These are phyloP conservation scores for Corythoichthys haematopterus DNA, from an alignment of 2,113 vertebrate genomes.

Conservation along the genomic window DNA sequence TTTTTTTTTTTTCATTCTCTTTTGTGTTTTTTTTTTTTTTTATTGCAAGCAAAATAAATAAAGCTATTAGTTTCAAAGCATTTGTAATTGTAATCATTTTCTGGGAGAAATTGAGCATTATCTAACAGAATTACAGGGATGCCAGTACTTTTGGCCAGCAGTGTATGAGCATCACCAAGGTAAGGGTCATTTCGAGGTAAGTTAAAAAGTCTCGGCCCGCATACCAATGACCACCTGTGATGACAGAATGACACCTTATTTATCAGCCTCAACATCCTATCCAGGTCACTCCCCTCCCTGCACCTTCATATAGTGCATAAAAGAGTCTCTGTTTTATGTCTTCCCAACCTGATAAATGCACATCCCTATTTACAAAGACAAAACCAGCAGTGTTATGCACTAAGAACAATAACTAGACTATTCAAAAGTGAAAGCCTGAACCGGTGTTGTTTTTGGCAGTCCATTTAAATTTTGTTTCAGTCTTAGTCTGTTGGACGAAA, in stretches of 20 bases:
- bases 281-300: background rate
- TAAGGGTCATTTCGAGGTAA: background rate
- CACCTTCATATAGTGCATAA: background rate
- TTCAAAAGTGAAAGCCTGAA: background rate
- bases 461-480: no score
- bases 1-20: no score
- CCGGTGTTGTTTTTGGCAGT: no score
- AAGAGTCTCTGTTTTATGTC: conserved; percentile 1
- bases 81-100: no score
- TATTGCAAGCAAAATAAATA: no score
- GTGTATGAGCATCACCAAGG: background rate
- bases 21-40: no score
- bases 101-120: background rate
- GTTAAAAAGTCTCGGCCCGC: background rate
- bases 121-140: no score
- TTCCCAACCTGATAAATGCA: background rate
- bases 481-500: no score
- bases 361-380: background rate
- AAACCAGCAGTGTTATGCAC: background rate
- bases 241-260: conserved; percentile 1
- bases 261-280: background rate
- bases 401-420: background rate
- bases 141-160: no score
- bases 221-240: background rate
- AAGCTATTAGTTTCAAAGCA: no score